A percentile compares a stretch with the other conserved stretches of the same genome.
Conservation (phyloP, 2,797 vertebrate genomes). For the Acipenser oxyrinchus region DNA sequence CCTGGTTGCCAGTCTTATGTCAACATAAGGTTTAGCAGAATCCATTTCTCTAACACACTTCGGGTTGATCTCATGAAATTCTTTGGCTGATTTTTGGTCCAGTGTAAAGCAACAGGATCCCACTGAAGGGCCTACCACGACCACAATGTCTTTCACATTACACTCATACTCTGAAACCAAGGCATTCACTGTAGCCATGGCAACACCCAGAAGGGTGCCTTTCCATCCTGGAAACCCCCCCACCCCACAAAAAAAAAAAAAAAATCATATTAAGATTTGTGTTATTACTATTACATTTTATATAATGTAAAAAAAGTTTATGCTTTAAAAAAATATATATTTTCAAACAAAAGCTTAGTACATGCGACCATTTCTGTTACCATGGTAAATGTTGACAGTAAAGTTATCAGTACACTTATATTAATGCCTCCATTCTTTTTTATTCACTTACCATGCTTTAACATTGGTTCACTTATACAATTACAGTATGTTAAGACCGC, state of each 20-base stretch:
- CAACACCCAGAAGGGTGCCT: conserved; percentile 79
- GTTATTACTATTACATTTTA: background rate
- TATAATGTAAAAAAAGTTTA: background rate
- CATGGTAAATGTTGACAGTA: too few species aligned
- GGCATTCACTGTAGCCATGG: conserved; percentile 75
- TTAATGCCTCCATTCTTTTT: too few species aligned
- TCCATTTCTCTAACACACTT: conserved; percentile 65
- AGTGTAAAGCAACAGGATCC: conserved; percentile 82
- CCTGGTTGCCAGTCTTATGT: conserved; percentile 84
- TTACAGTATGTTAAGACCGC: too few species aligned
- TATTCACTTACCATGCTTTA: too few species aligned
- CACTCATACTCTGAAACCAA: conserved; percentile 75
- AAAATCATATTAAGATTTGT: background rate
- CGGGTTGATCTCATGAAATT: conserved; percentile 67
- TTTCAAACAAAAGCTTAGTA: too few species aligned
- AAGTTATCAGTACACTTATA: too few species aligned
- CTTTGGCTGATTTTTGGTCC: conserved; percentile 52
- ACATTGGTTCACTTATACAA: too few species aligned
- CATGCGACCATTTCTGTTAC: too few species aligned
- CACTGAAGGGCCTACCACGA: conserved; percentile 80
- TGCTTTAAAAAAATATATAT: background rate
- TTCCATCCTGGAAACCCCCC: conserved; percentile 69
- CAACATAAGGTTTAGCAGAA: conserved; percentile 54
- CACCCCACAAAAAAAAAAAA: background rate
- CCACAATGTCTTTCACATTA: conserved; percentile 58